A percentile compares a stretch with the other conserved stretches of the same genome.
phyloP scores from a whole-genome alignment of 2,113 vertebrate species.

The Saccopteryx leptura region DNA sequence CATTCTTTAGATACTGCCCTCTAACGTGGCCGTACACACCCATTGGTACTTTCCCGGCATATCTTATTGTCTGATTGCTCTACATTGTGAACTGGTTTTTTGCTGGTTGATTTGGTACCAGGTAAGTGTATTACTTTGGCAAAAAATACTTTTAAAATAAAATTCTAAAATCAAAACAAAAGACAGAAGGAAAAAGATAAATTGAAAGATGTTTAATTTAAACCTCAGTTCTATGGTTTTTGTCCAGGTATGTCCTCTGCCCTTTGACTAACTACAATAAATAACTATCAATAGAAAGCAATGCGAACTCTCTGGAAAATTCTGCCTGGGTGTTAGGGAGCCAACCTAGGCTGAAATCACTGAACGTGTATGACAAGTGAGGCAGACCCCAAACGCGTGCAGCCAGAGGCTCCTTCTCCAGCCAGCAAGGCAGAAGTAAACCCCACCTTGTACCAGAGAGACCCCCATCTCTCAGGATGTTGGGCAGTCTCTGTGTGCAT shows the following conservation, averaged over 20 bases:
- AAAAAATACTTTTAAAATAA: conserved; percentile 20
- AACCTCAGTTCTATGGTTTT: not conserved
- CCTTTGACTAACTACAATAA: not conserved
- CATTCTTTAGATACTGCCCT: not conserved
- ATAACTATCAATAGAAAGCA: not conserved
- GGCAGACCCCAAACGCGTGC: not conserved
- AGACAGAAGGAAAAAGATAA: not conserved
- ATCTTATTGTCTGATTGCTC: not conserved
- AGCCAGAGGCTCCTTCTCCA: not conserved
- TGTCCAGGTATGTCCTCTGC: not conserved
- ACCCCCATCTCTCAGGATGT: not conserved
- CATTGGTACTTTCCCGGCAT: not conserved
- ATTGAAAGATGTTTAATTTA: not conserved
- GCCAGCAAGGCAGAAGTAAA: not conserved
- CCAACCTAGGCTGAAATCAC: not conserved
- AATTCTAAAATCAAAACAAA: conserved; percentile 21
- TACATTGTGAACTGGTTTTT: conserved; percentile 6
- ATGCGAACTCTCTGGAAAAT: not conserved
- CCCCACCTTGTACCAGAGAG: not conserved
- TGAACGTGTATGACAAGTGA: not conserved
- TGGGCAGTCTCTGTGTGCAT: not conserved
- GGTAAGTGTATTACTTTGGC: not conserved
- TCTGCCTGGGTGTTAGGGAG: not conserved
- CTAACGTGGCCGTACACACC: not conserved
- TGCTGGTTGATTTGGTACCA: not conserved